These are phyloP conservation scores for Lagodon rhomboides DNA, from an alignment of 2,797 vertebrate genomes.

Conservation along the genomic window DNA sequence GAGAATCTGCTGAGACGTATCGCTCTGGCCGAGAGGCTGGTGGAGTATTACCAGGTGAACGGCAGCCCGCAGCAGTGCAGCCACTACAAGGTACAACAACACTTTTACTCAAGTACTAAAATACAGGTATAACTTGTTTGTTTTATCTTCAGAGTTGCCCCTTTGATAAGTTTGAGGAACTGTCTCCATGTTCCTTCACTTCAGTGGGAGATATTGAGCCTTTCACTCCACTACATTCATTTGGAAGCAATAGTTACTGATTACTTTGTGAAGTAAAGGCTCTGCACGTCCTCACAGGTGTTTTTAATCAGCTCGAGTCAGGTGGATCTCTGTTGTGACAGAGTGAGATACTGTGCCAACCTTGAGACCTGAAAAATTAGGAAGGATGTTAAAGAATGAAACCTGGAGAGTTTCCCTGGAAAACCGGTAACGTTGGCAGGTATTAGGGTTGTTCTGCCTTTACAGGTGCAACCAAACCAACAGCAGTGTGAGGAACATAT, in stretches of 20 bases:
- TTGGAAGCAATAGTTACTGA: neutral
- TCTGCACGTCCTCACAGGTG: neutral
- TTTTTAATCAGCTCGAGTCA: neutral
- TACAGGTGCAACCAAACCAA: neutral
- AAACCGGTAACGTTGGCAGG: too few species aligned
- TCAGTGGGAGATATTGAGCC: too few species aligned
- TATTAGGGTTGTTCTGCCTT: too few species aligned
- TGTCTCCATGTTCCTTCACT: too few species aligned
- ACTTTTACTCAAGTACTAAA: neutral
- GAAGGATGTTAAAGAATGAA: too few species aligned
- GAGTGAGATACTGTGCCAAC: too few species aligned
- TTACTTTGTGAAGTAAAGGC: neutral
- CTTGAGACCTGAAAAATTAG: too few species aligned
- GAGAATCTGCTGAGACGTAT: constrained; percentile 93
- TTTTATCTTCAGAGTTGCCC: too few species aligned
- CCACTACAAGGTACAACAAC: constrained; percentile 74
- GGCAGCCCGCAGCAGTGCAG: constrained; percentile 73
- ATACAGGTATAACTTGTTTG: too few species aligned
- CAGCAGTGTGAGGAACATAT: neutral
- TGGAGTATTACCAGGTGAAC: constrained; percentile 92
- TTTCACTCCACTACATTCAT: neutral
- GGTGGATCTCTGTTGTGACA: neutral
- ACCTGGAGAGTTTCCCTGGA: too few species aligned
- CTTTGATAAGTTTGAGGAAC: too few species aligned
- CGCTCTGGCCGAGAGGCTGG: constrained; percentile 92